Conservation (phyloP, 2,888 invertebrate species). For the Drosophila paramelanica region DNA sequence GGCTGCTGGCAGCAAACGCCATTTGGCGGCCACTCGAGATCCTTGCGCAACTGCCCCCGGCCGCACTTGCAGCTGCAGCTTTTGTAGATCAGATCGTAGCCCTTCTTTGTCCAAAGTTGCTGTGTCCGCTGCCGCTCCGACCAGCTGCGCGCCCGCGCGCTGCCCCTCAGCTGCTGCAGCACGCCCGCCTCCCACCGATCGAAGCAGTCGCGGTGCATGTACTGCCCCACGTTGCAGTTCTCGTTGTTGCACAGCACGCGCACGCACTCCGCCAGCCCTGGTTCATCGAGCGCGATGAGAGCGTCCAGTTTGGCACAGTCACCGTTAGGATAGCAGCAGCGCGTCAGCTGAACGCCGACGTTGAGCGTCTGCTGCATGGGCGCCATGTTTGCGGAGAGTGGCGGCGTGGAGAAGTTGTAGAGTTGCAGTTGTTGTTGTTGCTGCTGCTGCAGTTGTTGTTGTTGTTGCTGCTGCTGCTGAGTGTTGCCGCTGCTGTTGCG, state of each 20-base stretch:
- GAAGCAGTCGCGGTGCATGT: slow-evolving; percentile 98
- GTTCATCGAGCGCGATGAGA: slow-evolving; percentile 89
- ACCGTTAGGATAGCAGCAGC: slow-evolving; percentile 93
- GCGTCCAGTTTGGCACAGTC: slow-evolving; percentile 90
- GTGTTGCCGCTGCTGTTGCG: slow-evolving; percentile 84
- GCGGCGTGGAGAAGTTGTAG: slow-evolving; percentile 21
- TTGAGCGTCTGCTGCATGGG: slow-evolving; percentile 77
- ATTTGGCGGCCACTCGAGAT: slow-evolving; percentile 91
- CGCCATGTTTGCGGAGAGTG: slow-evolving; percentile 67
- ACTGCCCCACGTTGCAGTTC: slow-evolving; percentile 93
- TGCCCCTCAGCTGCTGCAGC: slow-evolving; percentile 94
- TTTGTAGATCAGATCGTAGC: slow-evolving; percentile 97
- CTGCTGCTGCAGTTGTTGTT: slow-evolving; percentile 39
- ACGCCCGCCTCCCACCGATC: slow-evolving; percentile 97
- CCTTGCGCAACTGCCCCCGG: slow-evolving; percentile 96
- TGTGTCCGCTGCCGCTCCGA: slow-evolving; percentile 97
- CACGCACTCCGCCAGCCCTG: slow-evolving; percentile 92
- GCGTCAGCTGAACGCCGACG: slow-evolving; percentile 85
- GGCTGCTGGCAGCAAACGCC: slow-evolving; percentile 33
- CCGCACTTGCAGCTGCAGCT: slow-evolving; percentile 97
- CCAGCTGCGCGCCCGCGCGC: slow-evolving; percentile 97
- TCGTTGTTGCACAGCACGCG: slow-evolving; percentile 98
- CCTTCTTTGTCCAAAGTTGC: slow-evolving; percentile 99
- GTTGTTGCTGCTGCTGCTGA: slow-evolving; percentile 36
- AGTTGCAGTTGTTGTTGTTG: slow-evolving; percentile 50